A percentile compares a stretch with the other conserved stretches of the same genome.
Evolutionary conservation across 2,888 invertebrate species (phyloP).

Genomic region (Scaptomyza reducta): DNA sequence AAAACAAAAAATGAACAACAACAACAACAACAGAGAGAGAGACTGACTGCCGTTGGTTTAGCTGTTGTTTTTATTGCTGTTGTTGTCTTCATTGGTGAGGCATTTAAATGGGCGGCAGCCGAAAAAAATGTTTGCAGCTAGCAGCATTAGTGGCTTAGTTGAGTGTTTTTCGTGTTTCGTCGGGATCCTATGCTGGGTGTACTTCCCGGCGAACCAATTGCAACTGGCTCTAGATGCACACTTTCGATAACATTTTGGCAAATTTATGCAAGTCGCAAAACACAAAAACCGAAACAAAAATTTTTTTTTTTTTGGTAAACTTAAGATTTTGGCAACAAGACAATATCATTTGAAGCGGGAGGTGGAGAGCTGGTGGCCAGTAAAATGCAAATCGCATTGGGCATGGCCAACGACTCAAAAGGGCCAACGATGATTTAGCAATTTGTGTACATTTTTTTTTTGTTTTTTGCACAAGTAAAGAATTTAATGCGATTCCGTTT

Average conservation of each 20-base stretch:
- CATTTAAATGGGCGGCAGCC: slow-evolving; percentile 50
- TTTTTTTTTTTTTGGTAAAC: slow-evolving; percentile 21
- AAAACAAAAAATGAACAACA: too few relatives aligned
- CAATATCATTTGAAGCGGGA: slow-evolving; percentile 52
- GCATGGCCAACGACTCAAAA: slow-evolving; percentile 50
- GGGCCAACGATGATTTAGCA: slow-evolving; percentile 70
- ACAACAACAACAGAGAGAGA: slow-evolving; percentile 1
- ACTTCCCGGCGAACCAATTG: slow-evolving; percentile 55
- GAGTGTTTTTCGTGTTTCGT: slow-evolving; percentile 6
- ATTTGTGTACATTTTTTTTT: slow-evolving; percentile 51
- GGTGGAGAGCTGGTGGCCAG: slow-evolving; percentile 7
- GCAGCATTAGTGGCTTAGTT: slow-evolving; percentile 11
- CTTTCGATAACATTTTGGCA: slow-evolving; percentile 70
- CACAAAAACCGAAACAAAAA: slow-evolving; percentile 29
- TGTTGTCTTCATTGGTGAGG: slow-evolving; percentile 64
- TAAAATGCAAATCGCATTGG: slow-evolving; percentile 66
- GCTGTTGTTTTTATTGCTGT: slow-evolving; percentile 44
- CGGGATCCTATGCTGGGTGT: slow-evolving; percentile 31
- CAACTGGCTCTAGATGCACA: slow-evolving; percentile 70
- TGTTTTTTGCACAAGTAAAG: slow-evolving; percentile 30
- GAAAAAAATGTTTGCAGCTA: slow-evolving; percentile 5
- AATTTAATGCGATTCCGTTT: slow-evolving; percentile 56
- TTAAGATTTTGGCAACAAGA: slow-evolving; percentile 46
- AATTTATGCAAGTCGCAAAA: slow-evolving; percentile 69
- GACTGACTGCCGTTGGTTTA: slow-evolving; percentile 40